Conservation (phyloP, 2,113 vertebrate species). For the Triplophysa dalaica region DNA sequence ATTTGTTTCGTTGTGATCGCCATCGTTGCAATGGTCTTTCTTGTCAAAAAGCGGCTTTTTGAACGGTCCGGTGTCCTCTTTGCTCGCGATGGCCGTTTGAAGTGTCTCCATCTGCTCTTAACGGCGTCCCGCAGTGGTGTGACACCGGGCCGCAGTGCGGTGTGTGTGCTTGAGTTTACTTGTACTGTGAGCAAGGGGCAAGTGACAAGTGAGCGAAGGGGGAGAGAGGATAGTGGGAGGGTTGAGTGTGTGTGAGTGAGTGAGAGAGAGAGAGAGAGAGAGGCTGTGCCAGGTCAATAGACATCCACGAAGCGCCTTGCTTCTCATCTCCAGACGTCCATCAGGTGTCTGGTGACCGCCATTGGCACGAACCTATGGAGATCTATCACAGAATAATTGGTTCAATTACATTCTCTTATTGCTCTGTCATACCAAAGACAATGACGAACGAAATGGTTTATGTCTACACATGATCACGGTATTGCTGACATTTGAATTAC, state of each 20-base stretch:
- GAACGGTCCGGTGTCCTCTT: conserved; percentile 67
- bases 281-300: conserved; percentile 14
- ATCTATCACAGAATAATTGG: neutral
- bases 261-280: neutral
- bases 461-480: neutral
- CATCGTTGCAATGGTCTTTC: conserved; percentile 47
- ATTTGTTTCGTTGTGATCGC: conserved; percentile 69
- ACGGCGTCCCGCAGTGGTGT: conserved; percentile 42
- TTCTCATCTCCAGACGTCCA: neutral
- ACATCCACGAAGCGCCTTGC: neutral
- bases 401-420: neutral
- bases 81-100: conserved; percentile 69
- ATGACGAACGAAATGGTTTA: neutral
- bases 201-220: conserved; percentile 14
- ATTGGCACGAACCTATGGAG: neutral
- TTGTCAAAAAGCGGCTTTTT: conserved; percentile 65
- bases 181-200: neutral
- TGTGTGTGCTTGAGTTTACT: conserved; percentile 1
- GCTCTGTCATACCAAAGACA: neutral
- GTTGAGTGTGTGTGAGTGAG: neutral
- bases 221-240: neutral
- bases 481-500: neutral
- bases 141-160: conserved; percentile 46
- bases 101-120: conserved; percentile 76
- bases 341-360: no score